Conservation (phyloP, 2,888 invertebrate species). For the Galerucella pusilla region DNA sequence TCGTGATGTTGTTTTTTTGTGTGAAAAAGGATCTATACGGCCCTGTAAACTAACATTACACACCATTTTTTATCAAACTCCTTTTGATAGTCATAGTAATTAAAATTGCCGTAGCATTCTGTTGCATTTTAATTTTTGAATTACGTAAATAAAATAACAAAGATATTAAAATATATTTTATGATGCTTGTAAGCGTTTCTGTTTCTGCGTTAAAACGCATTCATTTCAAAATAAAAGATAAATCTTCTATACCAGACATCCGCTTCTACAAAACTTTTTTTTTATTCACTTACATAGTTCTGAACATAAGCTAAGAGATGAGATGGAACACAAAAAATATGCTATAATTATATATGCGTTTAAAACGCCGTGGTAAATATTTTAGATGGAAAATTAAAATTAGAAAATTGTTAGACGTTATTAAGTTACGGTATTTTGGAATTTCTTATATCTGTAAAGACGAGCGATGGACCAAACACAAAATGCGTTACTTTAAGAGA, state of each 20-base stretch:
- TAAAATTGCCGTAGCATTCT: not conserved
- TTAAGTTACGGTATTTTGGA: not conserved
- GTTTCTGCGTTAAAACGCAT: constrained; percentile 49
- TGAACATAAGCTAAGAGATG: constrained; percentile 28
- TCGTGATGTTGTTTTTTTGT: no score
- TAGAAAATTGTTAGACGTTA: constrained; percentile 35
- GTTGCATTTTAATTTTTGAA: constrained; percentile 42
- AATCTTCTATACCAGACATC: constrained; percentile 48
- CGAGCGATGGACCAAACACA: no score
- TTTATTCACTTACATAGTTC: constrained; percentile 43
- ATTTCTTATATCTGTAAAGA: not conserved
- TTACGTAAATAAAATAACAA: constrained; percentile 49
- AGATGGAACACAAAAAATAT: not conserved
- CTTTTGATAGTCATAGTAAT: no score
- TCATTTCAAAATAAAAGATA: constrained; percentile 49
- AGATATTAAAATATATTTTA: constrained; percentile 51
- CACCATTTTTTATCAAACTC: no score
- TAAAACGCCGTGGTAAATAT: not conserved
- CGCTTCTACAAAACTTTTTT: constrained; percentile 36
- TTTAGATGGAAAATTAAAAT: constrained; percentile 38
- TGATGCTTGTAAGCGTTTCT: constrained; percentile 49
- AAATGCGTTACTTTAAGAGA: no score
- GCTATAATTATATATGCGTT: not conserved
- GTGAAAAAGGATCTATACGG: no score
- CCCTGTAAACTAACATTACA: no score